Evolutionary conservation across 2,888 invertebrate species (phyloP), one percentile per base, ranked within the genome.

Genomic region (Zaprionus lineosus): DNA sequence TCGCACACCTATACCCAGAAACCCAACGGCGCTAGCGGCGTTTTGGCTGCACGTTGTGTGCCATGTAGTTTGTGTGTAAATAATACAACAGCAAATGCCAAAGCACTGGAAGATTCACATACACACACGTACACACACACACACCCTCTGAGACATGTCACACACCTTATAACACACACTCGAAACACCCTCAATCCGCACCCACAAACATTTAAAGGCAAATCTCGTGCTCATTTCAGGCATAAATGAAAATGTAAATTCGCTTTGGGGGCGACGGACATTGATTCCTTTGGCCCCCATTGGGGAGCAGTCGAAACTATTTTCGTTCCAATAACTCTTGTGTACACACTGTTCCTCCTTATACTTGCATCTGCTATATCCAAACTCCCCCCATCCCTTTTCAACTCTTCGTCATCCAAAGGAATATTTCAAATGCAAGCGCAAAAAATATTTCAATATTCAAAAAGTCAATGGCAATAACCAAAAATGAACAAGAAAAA

Each of bases 241-340:
- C 82, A 57, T 72, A 78, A 81, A 78, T 78, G 72, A 77, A 82
- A 81, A 78, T 81, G 78, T 61, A 72, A 78, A 78, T 77, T 77
- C 68, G 59, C 74, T 81, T 71, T 47, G 70, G n/a, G n/a, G n/a
- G n/a, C n/a, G n/a, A n/a, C n/a, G n/a, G n/a, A n/a, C n/a, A n/a
- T n/a, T n/a, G n/a, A n/a, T n/a, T n/a, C n/a, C n/a, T n/a, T n/a
- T n/a, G n/a, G n/a, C n/a, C n/a, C n/a, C n/a, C n/a, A n/a, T n/a
- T n/a, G n/a, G 7, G 12, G 6, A 19, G 18, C 41, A 58, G 9
- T 28, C 40, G 47, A 56, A 67, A 67, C 67, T 61, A 51, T 67
- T 50, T 46, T 8, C 43, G 34, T 43, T 67, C 51, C 39, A 61
- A 67, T 66, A 55, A 60, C 40, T 50, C 40, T 46, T 53, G 33